phyloP scores from a whole-genome alignment of 2,888 invertebrate genomes.

The Diogma glabrata region DNA sequence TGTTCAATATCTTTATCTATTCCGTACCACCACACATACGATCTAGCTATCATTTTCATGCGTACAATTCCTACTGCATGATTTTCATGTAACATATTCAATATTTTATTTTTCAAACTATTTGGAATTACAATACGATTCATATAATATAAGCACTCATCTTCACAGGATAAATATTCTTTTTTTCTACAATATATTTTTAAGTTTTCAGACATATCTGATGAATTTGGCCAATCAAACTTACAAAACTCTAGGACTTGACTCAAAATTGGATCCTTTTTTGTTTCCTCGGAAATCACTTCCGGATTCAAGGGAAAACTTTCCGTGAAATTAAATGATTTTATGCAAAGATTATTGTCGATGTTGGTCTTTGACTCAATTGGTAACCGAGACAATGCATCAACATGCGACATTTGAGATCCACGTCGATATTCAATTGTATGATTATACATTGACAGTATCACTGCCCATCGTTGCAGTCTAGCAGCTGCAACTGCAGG shows the following conservation, averaged over 20 bases:
- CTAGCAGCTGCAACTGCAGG: not conserved
- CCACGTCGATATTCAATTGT: not conserved
- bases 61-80: not conserved
- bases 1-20: not conserved
- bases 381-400: slow-evolving; percentile 9
- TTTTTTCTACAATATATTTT: not conserved
- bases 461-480: not conserved
- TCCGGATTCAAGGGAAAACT: not conserved
- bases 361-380: slow-evolving; percentile 14
- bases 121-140: not conserved
- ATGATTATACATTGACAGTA: not conserved
- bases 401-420: not conserved
- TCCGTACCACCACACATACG: not conserved
- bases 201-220: not conserved
- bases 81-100: not conserved
- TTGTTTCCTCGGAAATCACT: not conserved
- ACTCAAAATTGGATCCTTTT: not conserved
- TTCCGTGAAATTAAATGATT: not conserved
- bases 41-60: not conserved
- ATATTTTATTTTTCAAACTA: not conserved
- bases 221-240: not conserved
- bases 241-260: not conserved
- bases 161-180: slow-evolving; percentile 8
- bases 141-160: not conserved
- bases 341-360: slow-evolving; percentile 16